A percentile compares a stretch with the other conserved stretches of the same genome.
These are phyloP conservation scores for Pseudopleuronectes americanus DNA, from an alignment of 2,797 vertebrate genomes.

Conservation along the genomic window DNA sequence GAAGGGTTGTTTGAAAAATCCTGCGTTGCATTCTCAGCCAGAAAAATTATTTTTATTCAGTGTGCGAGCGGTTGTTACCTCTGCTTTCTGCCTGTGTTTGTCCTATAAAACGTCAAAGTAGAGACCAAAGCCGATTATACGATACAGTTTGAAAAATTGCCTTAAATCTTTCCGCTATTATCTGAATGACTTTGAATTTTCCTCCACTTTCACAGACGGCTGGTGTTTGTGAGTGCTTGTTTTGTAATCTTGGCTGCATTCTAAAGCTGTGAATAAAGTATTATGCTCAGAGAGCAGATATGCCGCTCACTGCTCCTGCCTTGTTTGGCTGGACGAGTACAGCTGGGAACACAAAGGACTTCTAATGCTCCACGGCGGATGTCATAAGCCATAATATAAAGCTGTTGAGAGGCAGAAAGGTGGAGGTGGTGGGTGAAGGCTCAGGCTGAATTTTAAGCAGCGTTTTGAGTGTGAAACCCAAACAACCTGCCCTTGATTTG, in stretches of 20 bases:
- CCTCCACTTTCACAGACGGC: background rate
- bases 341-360: constrained; percentile 35
- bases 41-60: too few species aligned
- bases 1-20: too few species aligned
- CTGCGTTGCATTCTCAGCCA: too few species aligned
- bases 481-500: constrained; percentile 43
- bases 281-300: constrained; percentile 1
- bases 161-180: constrained; percentile 28
- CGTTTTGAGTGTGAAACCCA: constrained; percentile 15
- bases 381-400: constrained; percentile 41
- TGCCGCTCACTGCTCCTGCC: constrained; percentile 10
- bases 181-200: constrained; percentile 39
- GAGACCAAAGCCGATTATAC: constrained; percentile 22
- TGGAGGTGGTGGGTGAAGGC: background rate
- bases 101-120: constrained; percentile 43
- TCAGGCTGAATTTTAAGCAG: constrained; percentile 46
- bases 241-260: too few species aligned
- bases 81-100: constrained; percentile 13
- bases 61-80: background rate
- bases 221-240: constrained; percentile 1
- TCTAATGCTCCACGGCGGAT: constrained; percentile 28
- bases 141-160: constrained; percentile 41
- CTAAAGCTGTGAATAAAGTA: constrained; percentile 26
- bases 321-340: constrained; percentile 13
- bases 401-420: constrained; percentile 7